phyloP scores from a whole-genome alignment of 2,888 invertebrate genomes.

The Ochlodes sylvanus region DNA sequence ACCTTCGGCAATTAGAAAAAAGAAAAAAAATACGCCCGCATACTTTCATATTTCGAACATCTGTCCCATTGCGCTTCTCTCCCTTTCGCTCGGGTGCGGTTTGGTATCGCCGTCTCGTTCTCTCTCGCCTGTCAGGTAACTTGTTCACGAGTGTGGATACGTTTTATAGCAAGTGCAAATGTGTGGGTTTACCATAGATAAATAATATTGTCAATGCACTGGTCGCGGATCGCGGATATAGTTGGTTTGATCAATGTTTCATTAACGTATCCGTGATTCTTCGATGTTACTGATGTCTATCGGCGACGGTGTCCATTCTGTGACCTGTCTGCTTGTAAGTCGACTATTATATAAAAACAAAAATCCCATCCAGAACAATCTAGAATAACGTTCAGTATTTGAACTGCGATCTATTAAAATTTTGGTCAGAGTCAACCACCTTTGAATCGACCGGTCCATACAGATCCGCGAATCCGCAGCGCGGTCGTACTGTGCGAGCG shows the following conservation, averaged over 20 bases:
- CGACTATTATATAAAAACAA: too few relatives aligned
- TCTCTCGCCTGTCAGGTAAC: slow-evolving; percentile 49
- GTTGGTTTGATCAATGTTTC: not conserved
- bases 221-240: slow-evolving; percentile 17
- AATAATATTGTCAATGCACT: slow-evolving; percentile 24
- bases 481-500: too few relatives aligned
- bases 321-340: too few relatives aligned
- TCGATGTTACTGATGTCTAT: too few relatives aligned
- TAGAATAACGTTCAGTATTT: too few relatives aligned
- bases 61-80: slow-evolving; percentile 61
- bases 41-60: slow-evolving; percentile 73
- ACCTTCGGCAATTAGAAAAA: slow-evolving; percentile 50
- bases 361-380: too few relatives aligned
- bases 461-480: too few relatives aligned
- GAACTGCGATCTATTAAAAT: too few relatives aligned
- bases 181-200: slow-evolving; percentile 37
- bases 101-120: slow-evolving; percentile 48
- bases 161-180: slow-evolving; percentile 37
- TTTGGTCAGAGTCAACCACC: too few relatives aligned
- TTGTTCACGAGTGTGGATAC: slow-evolving; percentile 44
- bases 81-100: slow-evolving; percentile 38
- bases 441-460: too few relatives aligned
- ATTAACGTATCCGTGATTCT: too few relatives aligned
- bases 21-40: slow-evolving; percentile 69
- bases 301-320: too few relatives aligned